These are phyloP conservation scores for Hermodice carunculata DNA, from an alignment of 2,888 invertebrate genomes.

Conservation along the genomic window DNA sequence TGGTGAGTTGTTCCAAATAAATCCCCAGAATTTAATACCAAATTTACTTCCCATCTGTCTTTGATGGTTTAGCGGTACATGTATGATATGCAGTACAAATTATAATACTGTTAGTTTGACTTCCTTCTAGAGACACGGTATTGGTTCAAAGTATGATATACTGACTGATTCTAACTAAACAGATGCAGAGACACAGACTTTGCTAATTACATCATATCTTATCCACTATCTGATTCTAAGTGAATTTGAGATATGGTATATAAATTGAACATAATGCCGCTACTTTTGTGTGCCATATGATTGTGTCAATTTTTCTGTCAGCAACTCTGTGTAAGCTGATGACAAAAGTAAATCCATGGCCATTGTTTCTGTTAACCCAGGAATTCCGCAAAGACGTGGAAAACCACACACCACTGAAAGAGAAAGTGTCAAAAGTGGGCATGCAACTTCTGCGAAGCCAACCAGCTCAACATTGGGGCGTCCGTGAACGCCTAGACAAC, in stretches of 20 bases:
- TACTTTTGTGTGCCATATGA: no score
- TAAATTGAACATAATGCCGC: no score
- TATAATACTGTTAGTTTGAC: not conserved
- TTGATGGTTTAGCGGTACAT: not conserved
- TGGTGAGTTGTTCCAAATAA: slow-evolving; percentile 49
- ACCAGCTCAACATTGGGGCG: slow-evolving; percentile 49
- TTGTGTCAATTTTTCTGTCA: not conserved
- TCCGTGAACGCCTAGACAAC: slow-evolving; percentile 48
- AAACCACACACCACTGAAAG: slow-evolving; percentile 54
- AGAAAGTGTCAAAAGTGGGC: slow-evolving; percentile 54
- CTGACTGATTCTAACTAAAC: no score
- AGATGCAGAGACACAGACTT: no score
- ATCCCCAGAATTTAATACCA: not conserved
- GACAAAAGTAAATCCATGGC: not conserved
- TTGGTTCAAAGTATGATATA: no score
- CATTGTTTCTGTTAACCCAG: slow-evolving; percentile 38
- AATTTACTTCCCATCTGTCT: not conserved
- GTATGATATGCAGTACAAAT: not conserved
- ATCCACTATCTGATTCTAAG: no score
- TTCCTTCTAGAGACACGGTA: not conserved
- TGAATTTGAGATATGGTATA: no score
- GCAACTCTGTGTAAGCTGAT: not conserved
- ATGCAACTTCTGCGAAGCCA: slow-evolving; percentile 53
- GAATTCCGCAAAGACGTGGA: slow-evolving; percentile 66
- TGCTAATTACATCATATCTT: no score